phyloP scores from a whole-genome alignment of 1,140 invertebrate species.

The Melanaphis sacchari region DNA sequence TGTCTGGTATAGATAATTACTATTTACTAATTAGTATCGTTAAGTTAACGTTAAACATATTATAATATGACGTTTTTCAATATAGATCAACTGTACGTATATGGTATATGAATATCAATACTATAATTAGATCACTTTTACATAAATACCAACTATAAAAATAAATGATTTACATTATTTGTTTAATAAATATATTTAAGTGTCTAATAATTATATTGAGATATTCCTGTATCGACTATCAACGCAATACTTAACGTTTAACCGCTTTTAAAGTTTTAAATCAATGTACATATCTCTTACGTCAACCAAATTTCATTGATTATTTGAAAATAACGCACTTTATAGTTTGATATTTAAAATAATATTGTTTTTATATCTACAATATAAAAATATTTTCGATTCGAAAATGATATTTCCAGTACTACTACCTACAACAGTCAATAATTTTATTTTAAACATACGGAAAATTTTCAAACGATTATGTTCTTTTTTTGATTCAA shows the following conservation, averaged over 20 bases:
- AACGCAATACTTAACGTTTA: not conserved
- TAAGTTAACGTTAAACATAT: not conserved
- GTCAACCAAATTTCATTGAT: not conserved
- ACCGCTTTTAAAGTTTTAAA: not conserved
- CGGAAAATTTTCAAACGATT: too few relatives aligned
- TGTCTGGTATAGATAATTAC: not conserved
- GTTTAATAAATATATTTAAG: not conserved
- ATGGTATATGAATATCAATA: not conserved
- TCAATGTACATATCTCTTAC: not conserved
- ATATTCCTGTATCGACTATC: not conserved
- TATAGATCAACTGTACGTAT: not conserved
- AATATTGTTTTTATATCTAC: not conserved
- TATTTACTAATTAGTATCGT: not conserved
- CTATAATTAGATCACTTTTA: not conserved
- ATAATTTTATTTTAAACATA: too few relatives aligned
- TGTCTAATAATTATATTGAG: not conserved
- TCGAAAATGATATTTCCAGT: not conserved
- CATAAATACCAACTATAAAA: not conserved
- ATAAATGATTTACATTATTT: not conserved
- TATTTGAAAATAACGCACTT: not conserved
- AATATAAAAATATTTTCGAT: not conserved
- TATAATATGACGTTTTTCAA: too few relatives aligned
- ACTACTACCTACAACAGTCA: too few relatives aligned
- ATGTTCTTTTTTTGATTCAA: too few relatives aligned
- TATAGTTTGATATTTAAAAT: not conserved